Base-by-base conservation (phyloP, 1,140 invertebrate species). In the Rhopalosiphum padi region DNA sequence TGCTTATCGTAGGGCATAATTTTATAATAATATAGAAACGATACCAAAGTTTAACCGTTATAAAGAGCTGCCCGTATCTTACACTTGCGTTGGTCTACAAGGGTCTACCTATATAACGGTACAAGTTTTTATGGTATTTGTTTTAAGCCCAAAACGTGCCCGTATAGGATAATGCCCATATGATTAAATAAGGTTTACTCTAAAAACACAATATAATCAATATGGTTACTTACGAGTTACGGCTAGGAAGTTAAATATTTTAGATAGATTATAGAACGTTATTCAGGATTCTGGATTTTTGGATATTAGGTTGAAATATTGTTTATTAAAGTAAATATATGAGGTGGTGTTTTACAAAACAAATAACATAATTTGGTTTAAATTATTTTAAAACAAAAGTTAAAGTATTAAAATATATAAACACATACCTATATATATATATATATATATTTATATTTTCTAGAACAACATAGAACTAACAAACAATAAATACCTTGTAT, bases 121-220 rank as follows among this genome's bases (percentile, higher is more conserved):
- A n/a, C 30, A 85, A 85, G 85, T 46, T 86, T 86, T 86, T 46
- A 86, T 43, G 25, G 85, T 86, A 86, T 86, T 86, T 43, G 41
- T 86, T 46, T 43, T 30, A 86, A 46, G 30, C 25, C 25, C 11
- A 48, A 46, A n/a, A 86, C 41, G 41, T 46, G 25, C 85, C 85
- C 43, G 15, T 86, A 77, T 77, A 77, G n/a, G 60, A 77, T 77
- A 77, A 77, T 77, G 15, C n/a, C 15, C 23, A 86, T 86, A 86
- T 22, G 41, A 86, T 77, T 77, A 77, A 77, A 77, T 46, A 46
- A 9, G 15, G 43, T 86, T 46, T n/a, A 48, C 85, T 46, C 43
- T 48, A 25, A 41, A 86, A 46, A 46, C 85, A n/a, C 23, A 86
- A 46, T 86, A 86, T 86, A 86, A 86, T 86, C 85, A 86, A 86